Base-by-base conservation (phyloP, 2,113 vertebrate species). In the Gila orcuttii region DNA sequence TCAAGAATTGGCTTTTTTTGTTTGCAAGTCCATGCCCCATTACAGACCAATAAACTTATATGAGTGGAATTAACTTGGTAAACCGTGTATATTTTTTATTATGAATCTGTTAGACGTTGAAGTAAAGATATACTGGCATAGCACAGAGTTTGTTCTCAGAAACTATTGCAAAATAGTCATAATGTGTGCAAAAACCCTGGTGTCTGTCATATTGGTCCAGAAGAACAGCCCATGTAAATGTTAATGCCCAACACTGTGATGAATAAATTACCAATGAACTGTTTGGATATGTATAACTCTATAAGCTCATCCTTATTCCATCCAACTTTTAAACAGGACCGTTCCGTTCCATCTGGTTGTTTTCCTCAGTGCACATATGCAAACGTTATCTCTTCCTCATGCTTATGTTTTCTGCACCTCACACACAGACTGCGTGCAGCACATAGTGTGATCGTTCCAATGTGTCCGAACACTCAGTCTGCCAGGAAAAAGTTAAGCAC, bases 21-120 rank as follows among this genome's bases (percentile, higher is more conserved):
- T 86, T 89, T 84, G 81, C 69, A 89, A 87, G 91, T 83, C 79
- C 81, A 90, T 85, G 85, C 23, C 77, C 79, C 81, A 83, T 91
- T 91, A 92, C 92, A 90, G 79, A 9, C 28, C 57, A 79, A 86
- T 85, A 66, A 85, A 84, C 90, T 90, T 89, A 90, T 91, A 90
- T 86, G 84, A 91, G 85, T 83, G 76, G 84, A 89, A 92, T 81
- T 81, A 86, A 82, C 81, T 82, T 25, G 28, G 75, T 92, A 88
- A 92, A 91, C 84, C 55, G 17, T 0, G n/a, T 84, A 68, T 84
- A 55, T 86, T 86, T 88, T 88, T 86, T 92, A 90, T 92, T 90
- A 92, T 92, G 90, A 90, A 93, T 93, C 88, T 82, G 81, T 84
- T 21, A 36, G 64, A 28, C 17, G n/a, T 50, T 23, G 79, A 90